Conservation (phyloP, 2,888 invertebrate species). For the Cheilosia vulpina region DNA sequence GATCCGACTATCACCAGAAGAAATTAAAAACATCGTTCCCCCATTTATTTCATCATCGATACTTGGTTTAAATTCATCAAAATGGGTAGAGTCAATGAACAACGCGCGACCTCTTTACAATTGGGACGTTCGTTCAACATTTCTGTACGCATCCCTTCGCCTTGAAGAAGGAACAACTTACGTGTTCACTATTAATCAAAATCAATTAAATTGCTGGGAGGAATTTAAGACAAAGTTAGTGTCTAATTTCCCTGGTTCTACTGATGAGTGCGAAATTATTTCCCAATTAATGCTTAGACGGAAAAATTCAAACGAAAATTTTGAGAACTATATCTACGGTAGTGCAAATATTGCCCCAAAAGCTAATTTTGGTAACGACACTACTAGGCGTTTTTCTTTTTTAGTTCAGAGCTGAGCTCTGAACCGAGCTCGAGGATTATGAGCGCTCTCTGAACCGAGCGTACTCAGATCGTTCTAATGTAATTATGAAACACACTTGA, state of each 20-base stretch:
- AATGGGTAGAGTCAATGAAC: conserved; percentile 35
- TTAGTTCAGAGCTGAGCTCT: conserved; percentile 14
- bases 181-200: conserved; percentile 8
- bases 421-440: too few species aligned
- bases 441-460: too few species aligned
- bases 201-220: conserved; percentile 16
- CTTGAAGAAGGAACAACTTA: conserved; percentile 30
- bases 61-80: background rate
- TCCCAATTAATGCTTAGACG: conserved; percentile 19
- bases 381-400: too few species aligned
- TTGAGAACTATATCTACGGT: conserved; percentile 28
- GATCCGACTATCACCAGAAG: background rate
- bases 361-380: background rate
- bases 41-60: conserved; percentile 12
- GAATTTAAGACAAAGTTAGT: conserved; percentile 24
- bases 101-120: conserved; percentile 10
- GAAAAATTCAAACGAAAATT: conserved; percentile 34
- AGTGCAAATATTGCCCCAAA: conserved; percentile 9
- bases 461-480: too few species aligned
- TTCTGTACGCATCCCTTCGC: conserved; percentile 17
- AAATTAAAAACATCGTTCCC: conserved; percentile 20
- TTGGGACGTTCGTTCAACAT: conserved; percentile 35
- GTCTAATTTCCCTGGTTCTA: conserved; percentile 1
- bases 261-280: background rate
- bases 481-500: too few species aligned